Base-by-base conservation (phyloP, 2,797 vertebrate genomes). In the Lates japonicus region DNA sequence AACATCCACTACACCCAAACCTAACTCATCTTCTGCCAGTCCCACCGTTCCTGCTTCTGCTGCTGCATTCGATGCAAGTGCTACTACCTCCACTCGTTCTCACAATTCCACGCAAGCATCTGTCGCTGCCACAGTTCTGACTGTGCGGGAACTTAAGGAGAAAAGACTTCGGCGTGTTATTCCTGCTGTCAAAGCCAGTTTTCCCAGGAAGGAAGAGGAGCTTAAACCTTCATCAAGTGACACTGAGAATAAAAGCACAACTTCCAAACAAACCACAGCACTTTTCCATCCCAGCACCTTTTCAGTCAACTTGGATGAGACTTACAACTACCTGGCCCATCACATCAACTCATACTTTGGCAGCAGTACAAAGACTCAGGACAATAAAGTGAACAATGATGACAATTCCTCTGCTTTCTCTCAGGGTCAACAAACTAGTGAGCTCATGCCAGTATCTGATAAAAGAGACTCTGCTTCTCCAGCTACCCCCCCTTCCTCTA, bases 311-410 rank as follows among this genome's bases (percentile, higher is more conserved):
- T 95, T 98, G 92, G 98, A 96, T 90, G 97, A 98, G 74, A 98
- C 98, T 0, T 98, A 97, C 86, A 96, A 93, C 87, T 97, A 96
- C 17, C 75, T 99, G 80, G 94, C 98, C 61, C 94, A 95, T 93
- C 98, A 99, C 81, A 96, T 99, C 83, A 98, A 98, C 88, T 93
- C 93, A 31, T 99, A 99, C 83, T 99, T 99, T 87, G 91, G 76
- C 68, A 93, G 75, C 80, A 87, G 78, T 64, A 85, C 84, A 80
- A 94, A 89, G 71, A 93, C 96, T 92, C 93, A 95, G 87, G 91
- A 94, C 68, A 86, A 90, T 75, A 96, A 92, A 62, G 90, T 88
- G 71, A 82, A 52, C 37, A 75, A 52, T 72, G 68, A 22, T 74
- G 12, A 79, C 22, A 57, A 25, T 31, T 33, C 84, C 52, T 42